Conservation (phyloP, 2,113 vertebrate genomes). For the Paradisaea rubra region DNA sequence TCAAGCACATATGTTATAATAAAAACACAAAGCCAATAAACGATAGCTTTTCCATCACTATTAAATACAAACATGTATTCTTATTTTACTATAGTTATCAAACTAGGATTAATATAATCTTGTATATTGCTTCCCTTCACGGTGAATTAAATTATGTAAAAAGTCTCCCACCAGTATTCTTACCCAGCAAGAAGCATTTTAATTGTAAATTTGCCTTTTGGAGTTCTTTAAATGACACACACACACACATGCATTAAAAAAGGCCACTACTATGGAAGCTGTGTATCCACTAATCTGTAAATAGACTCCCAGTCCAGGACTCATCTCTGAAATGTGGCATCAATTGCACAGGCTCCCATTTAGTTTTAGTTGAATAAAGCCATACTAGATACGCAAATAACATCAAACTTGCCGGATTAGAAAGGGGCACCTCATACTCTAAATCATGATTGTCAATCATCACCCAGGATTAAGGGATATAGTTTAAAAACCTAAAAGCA, state of each 20-base stretch:
- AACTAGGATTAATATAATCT: constrained; percentile 68
- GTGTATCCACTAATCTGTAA: constrained; percentile 77
- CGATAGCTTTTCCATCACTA: constrained; percentile 9
- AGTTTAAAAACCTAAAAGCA: constrained; percentile 99
- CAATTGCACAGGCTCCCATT: constrained; percentile 77
- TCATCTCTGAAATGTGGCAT: constrained; percentile 74
- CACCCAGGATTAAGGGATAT: constrained; percentile 99
- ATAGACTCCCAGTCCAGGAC: constrained; percentile 73
- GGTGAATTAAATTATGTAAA: constrained; percentile 62
- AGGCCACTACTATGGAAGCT: constrained; percentile 54
- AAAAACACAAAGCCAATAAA: constrained; percentile 9
- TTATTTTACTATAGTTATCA: constrained; percentile 60
- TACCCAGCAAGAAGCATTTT: constrained; percentile 70
- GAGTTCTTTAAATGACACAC: constrained; percentile 66
- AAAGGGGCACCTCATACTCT: constrained; percentile 97
- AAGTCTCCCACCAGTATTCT: constrained; percentile 56
- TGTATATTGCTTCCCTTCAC: constrained; percentile 52
- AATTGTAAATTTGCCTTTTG: constrained; percentile 72
- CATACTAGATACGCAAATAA: constrained; percentile 98
- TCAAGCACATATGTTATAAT: background rate
- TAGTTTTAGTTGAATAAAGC: constrained; percentile 84
- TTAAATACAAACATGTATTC: constrained; percentile 48
- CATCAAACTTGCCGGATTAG: constrained; percentile 99
- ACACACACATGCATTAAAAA: background rate
- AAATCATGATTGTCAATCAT: constrained; percentile 99